Evolutionary conservation across 2,888 invertebrate genomes (phyloP), one percentile per base, ranked within the genome.

Genomic region (Aleiodes leptofemur): DNA sequence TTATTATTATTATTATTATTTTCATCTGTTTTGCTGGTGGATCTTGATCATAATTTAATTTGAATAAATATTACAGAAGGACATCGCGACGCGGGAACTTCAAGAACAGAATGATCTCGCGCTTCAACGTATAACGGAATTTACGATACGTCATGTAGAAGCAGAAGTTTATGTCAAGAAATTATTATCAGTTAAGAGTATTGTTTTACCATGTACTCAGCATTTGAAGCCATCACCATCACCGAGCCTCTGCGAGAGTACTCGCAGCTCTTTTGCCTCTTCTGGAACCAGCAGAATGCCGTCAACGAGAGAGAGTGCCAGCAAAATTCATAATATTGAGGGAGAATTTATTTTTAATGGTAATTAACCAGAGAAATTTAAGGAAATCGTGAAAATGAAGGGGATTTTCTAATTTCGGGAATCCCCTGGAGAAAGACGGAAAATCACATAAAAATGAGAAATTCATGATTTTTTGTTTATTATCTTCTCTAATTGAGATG

Each of bases 41-140:
- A 23, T 23, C 2, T 23, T 23, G 23, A 23, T 23, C 2, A 1
- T 23, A 23, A 23, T 23, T 23, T 23, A 23, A 23, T 23, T 23
- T 23, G 23, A 23, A 23, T 23, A 1, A 23, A 23, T 23, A 71
- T 89, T 87, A 61, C 81, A 92, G 92, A 90, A 90, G 82, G 93
- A 94, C 78, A 89, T 94, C 34, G 90, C 90, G 68, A 87, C 92
- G 9, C 90, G 92, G 16, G 92, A 93, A 81, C 81, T 93, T n/a
- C 91, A 91, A 83, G 92, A 92, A 76, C 90, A 91, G 14, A 94
- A 94, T 83, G 90, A 90, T 29, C 88, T 90, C 64, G 91, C 90
- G 0, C 84, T 93, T 3, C 92, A 93, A 81, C 90, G 92, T 64
- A 84, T 94, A 11, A 87, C 91, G 0, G 92, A 93, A 83, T 89